These are phyloP conservation scores for Ochropacha duplaris DNA, from an alignment of 2,888 invertebrate species.

Conservation along the genomic window DNA sequence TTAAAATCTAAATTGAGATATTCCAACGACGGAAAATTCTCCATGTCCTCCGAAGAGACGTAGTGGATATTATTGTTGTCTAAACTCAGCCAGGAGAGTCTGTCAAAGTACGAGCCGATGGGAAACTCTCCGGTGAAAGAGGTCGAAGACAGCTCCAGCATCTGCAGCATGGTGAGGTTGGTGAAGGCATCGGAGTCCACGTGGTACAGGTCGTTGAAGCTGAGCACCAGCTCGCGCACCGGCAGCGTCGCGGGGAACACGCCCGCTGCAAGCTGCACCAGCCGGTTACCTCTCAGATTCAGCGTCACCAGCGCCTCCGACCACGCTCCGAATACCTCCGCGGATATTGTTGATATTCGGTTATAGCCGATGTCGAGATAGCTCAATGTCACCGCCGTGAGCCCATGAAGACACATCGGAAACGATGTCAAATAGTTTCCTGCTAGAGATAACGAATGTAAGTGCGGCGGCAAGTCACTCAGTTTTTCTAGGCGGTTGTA, in stretches of 20 bases:
- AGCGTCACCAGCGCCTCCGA: conserved; percentile 88
- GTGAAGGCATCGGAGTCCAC: conserved; percentile 86
- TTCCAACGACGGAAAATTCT: conserved; percentile 85
- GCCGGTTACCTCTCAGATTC: conserved; percentile 89
- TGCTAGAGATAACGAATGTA: conserved; percentile 87
- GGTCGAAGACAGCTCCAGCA: conserved; percentile 91
- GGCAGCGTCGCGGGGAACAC: conserved; percentile 87
- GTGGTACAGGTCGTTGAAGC: conserved; percentile 91
- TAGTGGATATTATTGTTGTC: conserved; percentile 90
- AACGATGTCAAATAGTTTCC: conserved; percentile 87
- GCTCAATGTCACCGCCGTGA: conserved; percentile 82
- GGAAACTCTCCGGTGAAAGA: conserved; percentile 88
- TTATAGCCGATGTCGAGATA: conserved; percentile 93
- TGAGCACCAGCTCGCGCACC: conserved; percentile 91
- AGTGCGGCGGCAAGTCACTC: conserved; percentile 78
- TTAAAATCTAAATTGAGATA: conserved; percentile 94
- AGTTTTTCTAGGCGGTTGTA: conserved; percentile 86
- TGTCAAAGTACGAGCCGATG: conserved; percentile 84
- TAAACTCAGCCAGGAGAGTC: conserved; percentile 89
- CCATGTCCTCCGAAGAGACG: conserved; percentile 84
- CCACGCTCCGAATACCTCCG: conserved; percentile 88
- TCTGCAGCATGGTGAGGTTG: conserved; percentile 87
- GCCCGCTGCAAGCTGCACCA: conserved; percentile 84
- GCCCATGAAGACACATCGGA: conserved; percentile 84
- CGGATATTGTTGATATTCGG: conserved; percentile 85